Evolutionary conservation across 2,797 vertebrate species (phyloP).

Genomic region (Anas capensis): DNA sequence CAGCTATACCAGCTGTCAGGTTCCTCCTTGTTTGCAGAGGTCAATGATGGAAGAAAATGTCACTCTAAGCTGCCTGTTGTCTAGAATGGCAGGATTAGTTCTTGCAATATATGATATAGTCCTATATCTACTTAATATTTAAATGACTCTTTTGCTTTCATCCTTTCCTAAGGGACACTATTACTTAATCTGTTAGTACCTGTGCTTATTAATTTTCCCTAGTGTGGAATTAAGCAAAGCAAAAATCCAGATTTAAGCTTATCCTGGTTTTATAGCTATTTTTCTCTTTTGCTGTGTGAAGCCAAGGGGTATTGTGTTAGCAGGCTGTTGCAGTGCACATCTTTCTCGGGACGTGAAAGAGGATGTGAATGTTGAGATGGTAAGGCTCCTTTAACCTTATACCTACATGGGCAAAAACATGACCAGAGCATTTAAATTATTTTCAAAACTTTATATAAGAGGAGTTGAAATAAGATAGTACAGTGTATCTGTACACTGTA

Average conservation of each 20-base stretch:
- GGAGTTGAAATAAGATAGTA: neutral
- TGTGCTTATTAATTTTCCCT: neutral
- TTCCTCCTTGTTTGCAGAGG: neutral
- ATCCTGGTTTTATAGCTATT: neutral
- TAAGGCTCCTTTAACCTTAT: neutral
- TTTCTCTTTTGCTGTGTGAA: fast-evolving
- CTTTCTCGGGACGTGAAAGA: fast-evolving
- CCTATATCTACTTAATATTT: neutral
- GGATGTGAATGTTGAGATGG: neutral
- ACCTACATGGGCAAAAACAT: fast-evolving
- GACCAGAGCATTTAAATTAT: neutral
- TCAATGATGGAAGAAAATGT: neutral
- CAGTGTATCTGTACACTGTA: neutral
- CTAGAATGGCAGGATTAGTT: neutral
- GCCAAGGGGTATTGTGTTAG: neutral
- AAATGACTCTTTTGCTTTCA: neutral
- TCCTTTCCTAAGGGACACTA: neutral
- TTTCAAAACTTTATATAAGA: neutral
- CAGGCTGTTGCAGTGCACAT: fast-evolving
- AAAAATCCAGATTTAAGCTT: neutral
- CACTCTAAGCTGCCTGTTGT: neutral
- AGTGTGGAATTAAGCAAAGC: neutral
- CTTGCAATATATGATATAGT: neutral
- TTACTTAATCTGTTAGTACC: neutral
- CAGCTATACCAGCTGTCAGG: neutral